Evolutionary conservation across 2,113 vertebrate genomes (phyloP).

Genomic region (Rhagologus leucostigma): DNA sequence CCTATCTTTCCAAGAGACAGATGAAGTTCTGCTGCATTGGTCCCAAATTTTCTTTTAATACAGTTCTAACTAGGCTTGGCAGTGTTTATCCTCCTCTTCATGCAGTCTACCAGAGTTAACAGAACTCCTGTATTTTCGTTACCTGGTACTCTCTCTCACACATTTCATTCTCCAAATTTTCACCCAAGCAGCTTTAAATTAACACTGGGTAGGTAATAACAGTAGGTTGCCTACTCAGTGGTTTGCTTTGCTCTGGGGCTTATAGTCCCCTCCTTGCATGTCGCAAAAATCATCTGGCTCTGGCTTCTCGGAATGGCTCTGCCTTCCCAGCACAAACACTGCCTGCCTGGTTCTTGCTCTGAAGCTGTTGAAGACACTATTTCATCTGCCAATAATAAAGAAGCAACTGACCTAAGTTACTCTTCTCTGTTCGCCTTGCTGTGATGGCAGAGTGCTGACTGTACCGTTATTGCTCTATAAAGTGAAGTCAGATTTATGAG

Average conservation of each 20-base stretch:
- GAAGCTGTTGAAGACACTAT: conserved; percentile 51
- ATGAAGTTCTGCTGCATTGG: background rate
- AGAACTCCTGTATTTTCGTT: background rate
- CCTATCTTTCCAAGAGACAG: background rate
- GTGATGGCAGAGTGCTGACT: conserved; percentile 57
- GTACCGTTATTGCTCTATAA: conserved; percentile 36
- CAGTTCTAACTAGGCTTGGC: background rate
- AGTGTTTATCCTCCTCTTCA: background rate
- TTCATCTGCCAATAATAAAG: conserved; percentile 61
- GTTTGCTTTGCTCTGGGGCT: background rate
- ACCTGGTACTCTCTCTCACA: background rate
- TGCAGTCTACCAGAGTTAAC: background rate
- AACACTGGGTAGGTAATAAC: background rate
- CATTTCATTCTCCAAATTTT: background rate
- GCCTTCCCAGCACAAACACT: conserved; percentile 25
- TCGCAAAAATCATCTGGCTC: background rate
- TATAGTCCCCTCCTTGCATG: background rate
- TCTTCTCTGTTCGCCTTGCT: conserved; percentile 52
- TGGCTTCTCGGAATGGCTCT: background rate
- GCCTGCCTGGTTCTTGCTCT: conserved; percentile 40
- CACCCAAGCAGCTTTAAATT: background rate
- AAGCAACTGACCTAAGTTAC: conserved; percentile 54
- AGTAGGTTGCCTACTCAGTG: background rate
- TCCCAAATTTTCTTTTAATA: background rate
- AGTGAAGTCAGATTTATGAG: conserved; percentile 37